Base-by-base conservation (phyloP, 2,113 vertebrate genomes). In the Apeltes quadracus region DNA sequence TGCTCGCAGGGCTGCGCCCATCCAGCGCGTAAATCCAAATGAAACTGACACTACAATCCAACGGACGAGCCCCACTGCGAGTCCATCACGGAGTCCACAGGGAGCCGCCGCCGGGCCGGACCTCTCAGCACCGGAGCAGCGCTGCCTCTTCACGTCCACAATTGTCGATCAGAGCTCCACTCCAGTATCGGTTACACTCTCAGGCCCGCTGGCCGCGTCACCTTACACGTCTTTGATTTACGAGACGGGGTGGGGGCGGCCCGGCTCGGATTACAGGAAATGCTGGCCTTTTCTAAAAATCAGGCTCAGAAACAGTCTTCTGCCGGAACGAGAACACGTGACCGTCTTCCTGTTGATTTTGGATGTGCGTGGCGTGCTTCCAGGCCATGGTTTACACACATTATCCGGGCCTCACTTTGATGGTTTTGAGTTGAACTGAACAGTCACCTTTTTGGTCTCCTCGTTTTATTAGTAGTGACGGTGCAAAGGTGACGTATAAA, bases 21-120 rank as follows among this genome's bases (percentile, higher is more conserved):
- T 63, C 43, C 56, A 41, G 36, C 1, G 20, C 11, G 9, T 58
- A 78, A 85, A 74, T 72, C 51, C 51, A 77, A 83, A 59, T 50
- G 46, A 74, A 75, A 83, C 66, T 66, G 72, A 83, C 75, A 81
- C 38, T 38, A 64, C 36, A 66, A 69, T 75, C 63, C 69, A 50
- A 62, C 61, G 51, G 78, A 76, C 55, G 63, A 69, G 68, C 72
- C 61, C 3, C 51, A 69, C 64, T 64, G 76, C n/a, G n/a, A n/a
- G 79, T 79, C 72, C 46, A 65, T 58, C 79, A 73, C 20, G 41
- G 50, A 29, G 50, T 72, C 72, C 55, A 55, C 12, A 0, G 23
- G 44, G 68, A 72, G 44, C 51, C 39, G 54, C 27, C 7, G 41
- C 66, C 56, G 1, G 46, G 55, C 7, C 67, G 29, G 38, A 20